Evolutionary conservation across 2,888 invertebrate species (phyloP), one percentile per base, ranked within the genome.

Genomic region (Standfussiana lucernea): DNA sequence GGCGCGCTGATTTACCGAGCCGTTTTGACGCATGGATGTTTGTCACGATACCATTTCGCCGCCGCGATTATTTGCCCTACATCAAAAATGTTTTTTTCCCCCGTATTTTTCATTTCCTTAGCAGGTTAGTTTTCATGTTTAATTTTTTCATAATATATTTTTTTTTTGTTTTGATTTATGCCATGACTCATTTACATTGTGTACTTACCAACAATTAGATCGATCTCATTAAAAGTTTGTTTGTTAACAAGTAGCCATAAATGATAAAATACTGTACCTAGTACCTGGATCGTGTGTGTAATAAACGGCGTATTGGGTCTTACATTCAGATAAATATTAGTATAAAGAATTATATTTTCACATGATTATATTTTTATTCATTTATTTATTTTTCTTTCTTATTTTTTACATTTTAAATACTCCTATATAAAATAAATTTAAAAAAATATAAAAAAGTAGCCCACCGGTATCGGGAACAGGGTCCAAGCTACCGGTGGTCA

Each of bases 21-120:
- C 76, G 89, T 89, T 85, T 92, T 96, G 96, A 96, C 90, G 95
- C 93, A 96, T 96, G 96, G 96, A 93, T 93, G 93, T 94, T 96
- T 96, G 96, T 96, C 96, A 96, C 96, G 96, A 96, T 91, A 96
- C 94, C 92, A 96, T 96, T 96, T 96, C 91, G 92, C 92, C 89
- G 87, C 90, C 90, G 90, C 91, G 90, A 93, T 93, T 94, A 92
- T 92, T 93, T 90, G 89, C 87, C 87, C 79, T 83, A 79, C 81
- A 86, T 88, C 84, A 89, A 88, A 82, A 91, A 53, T 40, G 13
- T 79, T 80, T 86, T 92, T 91, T 92, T 89, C 86, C 86, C 88
- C 86, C 88, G 79, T 86, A 79, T 74, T 81, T 85, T 86, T 75
- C 70, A 83, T 80, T 77, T 78, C 76, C 69, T 79, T 75, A 45